A percentile compares a stretch with the other conserved stretches of the same genome.
These are phyloP conservation scores for Tuta absoluta DNA, from an alignment of 2,888 invertebrate species.

Conservation along the genomic window DNA sequence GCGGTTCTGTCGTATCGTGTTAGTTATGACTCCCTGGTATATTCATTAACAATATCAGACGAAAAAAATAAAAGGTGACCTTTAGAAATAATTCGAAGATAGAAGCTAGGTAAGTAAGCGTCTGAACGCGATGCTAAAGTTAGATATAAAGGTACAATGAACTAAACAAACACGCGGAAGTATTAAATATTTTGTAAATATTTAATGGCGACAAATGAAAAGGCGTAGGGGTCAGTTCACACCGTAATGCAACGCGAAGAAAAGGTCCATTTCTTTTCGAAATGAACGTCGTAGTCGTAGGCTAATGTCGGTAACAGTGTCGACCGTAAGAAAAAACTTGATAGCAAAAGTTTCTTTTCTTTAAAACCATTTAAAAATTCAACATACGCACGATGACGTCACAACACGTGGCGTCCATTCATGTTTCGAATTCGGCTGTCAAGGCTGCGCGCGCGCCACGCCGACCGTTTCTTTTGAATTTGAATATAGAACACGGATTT, in stretches of 20 bases:
- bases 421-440: slow-evolving; percentile 36
- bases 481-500: slow-evolving; percentile 22
- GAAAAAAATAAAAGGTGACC: neutral
- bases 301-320: no score
- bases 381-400: slow-evolving; percentile 34
- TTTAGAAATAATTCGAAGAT: neutral
- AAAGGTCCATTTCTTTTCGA: no score
- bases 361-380: slow-evolving; percentile 16
- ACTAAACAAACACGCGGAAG: no score
- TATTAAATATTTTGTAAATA: no score
- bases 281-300: no score
- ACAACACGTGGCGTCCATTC: slow-evolving; percentile 41
- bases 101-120: neutral
- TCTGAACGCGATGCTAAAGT: no score
- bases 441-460: slow-evolving; percentile 46
- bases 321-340: no score
- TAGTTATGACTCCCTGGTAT: slow-evolving; percentile 44
- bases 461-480: slow-evolving; percentile 29
- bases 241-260: no score
- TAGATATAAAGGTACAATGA: no score
- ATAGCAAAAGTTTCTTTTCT: no score
- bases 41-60: slow-evolving; percentile 52
- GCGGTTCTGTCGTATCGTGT: slow-evolving; percentile 49
- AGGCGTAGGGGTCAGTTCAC: no score
- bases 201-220: no score